Base-by-base conservation (phyloP, 2,113 vertebrate species). In the Thamnaconus septentrionalis region DNA sequence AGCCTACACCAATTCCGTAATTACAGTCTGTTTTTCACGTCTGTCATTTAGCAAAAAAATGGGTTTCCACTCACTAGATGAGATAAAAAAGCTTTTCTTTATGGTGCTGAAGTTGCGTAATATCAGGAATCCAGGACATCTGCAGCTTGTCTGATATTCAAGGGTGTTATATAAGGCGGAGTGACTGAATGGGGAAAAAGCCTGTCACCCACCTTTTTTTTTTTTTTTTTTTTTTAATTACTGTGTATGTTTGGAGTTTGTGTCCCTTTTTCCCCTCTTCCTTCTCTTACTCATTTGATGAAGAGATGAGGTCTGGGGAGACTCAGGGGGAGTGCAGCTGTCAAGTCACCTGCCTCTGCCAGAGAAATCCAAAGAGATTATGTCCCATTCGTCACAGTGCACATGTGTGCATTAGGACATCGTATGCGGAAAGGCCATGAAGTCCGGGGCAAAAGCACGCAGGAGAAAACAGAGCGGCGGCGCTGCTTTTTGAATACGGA, bases 151-250 rank as follows among this genome's bases (percentile, higher is more conserved):
- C 56, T 66, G 61, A 67, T 56, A 50, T 56, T 56, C 44, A 56
- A 52, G 18, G 4, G 18, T 57, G 40, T 87, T 84, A 69, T 59
- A 55, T 82, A 79, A 78, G 54, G 60, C 18, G 18, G 6, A 41
- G 6, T 62, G 59, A 58, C 44, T 6, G 55, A 71, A 46, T 59
- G 1, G 9, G 43, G 68, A 68, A 74, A 74, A 59, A 61, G 48
- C 18, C 18, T 31, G 18, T 31, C 18, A 2, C 11, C 46, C 47
- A 59, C 65, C 65, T 31, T 31, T 2, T 31, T 31, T 2, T 31
- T 31, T 31, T 31, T 31, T 31, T 2, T 31, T 31, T 31, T 31
- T 31, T 31, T 31, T 48, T 40, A 44, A 2, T 64, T 43, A 59
- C 54, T 70, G 65, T 76, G 0, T 4, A 61, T 66, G 49, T 82